These are phyloP conservation scores for Tricholauxania praeusta DNA, from an alignment of 2,888 invertebrate species.

Conservation along the genomic window DNA sequence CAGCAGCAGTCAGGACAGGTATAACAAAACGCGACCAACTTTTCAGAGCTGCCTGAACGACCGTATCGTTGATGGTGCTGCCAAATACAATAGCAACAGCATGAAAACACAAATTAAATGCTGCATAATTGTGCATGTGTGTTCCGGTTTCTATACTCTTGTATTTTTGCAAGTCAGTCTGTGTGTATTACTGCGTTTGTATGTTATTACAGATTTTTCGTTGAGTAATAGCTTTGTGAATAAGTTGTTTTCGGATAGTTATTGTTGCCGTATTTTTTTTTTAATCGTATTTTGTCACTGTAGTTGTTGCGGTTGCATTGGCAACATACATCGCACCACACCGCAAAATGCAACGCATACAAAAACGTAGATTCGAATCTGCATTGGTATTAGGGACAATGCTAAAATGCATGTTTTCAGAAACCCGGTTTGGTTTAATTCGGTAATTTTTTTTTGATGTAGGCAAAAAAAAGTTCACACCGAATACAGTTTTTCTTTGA, in stretches of 20 bases:
- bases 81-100: neutral
- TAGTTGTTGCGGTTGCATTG: constrained; percentile 11
- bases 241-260: constrained; percentile 18
- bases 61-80: neutral
- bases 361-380: neutral
- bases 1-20: neutral
- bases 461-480: no score
- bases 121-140: constrained; percentile 30
- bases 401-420: no score
- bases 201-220: constrained; percentile 27
- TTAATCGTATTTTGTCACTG: neutral
- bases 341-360: neutral
- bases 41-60: neutral
- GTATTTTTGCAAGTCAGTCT: neutral
- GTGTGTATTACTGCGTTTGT: neutral
- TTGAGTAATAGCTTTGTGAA: constrained; percentile 35
- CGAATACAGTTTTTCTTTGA: no score
- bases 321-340: neutral
- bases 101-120: constrained; percentile 26
- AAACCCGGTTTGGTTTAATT: no score
- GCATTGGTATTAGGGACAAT: no score
- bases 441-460: neutral
- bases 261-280: no score
- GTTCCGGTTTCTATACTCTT: constrained; percentile 9
- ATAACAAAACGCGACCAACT: neutral